These are phyloP conservation scores for Pachydiplax longipennis DNA, from an alignment of 2,888 invertebrate species.

Conservation along the genomic window DNA sequence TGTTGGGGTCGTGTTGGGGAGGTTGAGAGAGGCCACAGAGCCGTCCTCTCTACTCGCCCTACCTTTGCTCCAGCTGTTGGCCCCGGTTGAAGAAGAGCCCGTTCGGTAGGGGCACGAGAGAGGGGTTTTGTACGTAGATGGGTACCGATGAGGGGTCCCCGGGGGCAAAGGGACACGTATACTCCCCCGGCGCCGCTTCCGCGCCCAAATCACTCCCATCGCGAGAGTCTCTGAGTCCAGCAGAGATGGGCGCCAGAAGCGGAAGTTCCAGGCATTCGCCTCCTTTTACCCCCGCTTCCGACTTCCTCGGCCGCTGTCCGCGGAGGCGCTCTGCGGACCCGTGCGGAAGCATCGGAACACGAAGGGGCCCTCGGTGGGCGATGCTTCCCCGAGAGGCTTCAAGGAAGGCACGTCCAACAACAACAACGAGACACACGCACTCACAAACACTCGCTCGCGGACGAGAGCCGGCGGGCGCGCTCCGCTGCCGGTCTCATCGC, in stretches of 20 bases:
- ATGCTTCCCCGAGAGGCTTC: not conserved
- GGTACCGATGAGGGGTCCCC: not conserved
- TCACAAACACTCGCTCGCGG: not conserved
- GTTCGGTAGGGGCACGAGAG: slow-evolving; percentile 2
- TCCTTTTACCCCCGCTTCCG: not conserved
- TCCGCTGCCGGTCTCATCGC: not conserved
- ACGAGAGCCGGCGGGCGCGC: not conserved
- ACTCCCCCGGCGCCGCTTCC: not conserved
- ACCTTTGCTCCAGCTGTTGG: slow-evolving; percentile 21
- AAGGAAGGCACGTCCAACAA: not conserved
- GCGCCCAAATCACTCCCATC: not conserved
- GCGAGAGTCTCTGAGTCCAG: not conserved
- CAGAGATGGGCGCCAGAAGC: not conserved
- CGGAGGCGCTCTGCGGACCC: slow-evolving; percentile 13
- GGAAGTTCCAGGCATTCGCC: slow-evolving; percentile 17
- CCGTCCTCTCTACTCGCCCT: not conserved
- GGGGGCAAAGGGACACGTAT: not conserved
- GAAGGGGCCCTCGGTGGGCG: not conserved
- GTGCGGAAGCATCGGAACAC: slow-evolving; percentile 23
- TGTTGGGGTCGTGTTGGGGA: not conserved
- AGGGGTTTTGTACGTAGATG: not conserved
- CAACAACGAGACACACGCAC: not conserved
- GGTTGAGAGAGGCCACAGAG: not conserved
- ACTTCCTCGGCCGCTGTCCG: slow-evolving; percentile 5
- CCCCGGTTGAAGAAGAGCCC: slow-evolving; percentile 13